Evolutionary conservation across 2,888 invertebrate genomes (phyloP).

Genomic region (Chaetoderma sp.): DNA sequence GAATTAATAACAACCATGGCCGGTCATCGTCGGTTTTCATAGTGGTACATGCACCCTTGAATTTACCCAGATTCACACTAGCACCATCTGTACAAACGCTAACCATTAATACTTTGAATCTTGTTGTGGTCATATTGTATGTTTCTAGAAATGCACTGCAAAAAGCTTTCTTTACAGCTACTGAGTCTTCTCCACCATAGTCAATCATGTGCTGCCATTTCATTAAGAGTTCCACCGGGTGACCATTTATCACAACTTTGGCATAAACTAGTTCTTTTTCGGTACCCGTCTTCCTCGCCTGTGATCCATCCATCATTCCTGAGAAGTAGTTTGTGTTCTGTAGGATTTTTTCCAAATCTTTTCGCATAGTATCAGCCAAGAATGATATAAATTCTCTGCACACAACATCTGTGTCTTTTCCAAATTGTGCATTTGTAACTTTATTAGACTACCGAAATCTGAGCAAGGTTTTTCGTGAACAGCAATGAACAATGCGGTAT

Average conservation of each 20-base stretch:
- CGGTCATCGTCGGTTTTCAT: conserved; percentile 1
- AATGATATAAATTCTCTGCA: conserved; percentile 11
- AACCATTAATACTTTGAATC: background rate
- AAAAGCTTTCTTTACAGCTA: background rate
- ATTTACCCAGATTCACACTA: conserved; percentile 6
- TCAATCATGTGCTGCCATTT: conserved; percentile 4
- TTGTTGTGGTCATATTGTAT: background rate
- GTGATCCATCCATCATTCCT: conserved; percentile 8
- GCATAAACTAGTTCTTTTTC: conserved; percentile 13
- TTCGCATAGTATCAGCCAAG: background rate
- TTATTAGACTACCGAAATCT: background rate
- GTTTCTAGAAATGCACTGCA: background rate
- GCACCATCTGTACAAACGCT: conserved; percentile 7
- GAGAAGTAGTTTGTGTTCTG: conserved; percentile 1
- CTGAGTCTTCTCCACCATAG: conserved; percentile 5
- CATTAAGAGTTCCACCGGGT: conserved; percentile 2
- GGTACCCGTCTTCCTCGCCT: conserved; percentile 8
- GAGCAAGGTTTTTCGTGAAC: background rate
- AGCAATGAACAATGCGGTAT: background rate
- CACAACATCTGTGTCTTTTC: conserved; percentile 5
- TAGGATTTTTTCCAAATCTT: background rate
- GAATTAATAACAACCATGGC: conserved; percentile 10
- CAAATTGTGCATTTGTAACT: conserved; percentile 1
- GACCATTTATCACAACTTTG: conserved; percentile 8
- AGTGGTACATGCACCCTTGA: conserved; percentile 2